These are phyloP conservation scores for Acropternis orthonyx DNA, from an alignment of 2,797 vertebrate species.

Conservation along the genomic window DNA sequence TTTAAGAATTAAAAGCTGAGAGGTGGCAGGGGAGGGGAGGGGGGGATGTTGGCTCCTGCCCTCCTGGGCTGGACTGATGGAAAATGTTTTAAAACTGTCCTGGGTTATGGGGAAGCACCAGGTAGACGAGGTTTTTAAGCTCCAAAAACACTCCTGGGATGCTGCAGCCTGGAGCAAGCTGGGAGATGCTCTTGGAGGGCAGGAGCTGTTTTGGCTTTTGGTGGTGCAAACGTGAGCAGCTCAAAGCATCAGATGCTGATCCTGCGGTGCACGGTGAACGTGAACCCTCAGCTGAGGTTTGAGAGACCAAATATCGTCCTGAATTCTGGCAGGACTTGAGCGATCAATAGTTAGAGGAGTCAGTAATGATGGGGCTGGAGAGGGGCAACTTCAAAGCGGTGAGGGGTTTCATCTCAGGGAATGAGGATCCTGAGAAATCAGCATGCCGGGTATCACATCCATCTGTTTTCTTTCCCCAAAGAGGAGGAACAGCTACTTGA, in stretches of 20 bases:
- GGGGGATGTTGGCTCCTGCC: not conserved
- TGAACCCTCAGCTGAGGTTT: not conserved
- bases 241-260: not conserved
- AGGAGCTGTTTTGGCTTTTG: not conserved
- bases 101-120: not conserved
- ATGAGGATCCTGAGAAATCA: not conserved
- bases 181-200: not conserved
- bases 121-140: not conserved
- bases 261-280: not conserved
- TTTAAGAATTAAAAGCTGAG: slow-evolving; percentile 8
- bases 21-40: not conserved
- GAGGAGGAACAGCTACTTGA: not conserved
- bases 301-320: not conserved
- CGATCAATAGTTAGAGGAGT: not conserved
- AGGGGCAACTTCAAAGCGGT: not conserved
- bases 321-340: not conserved
- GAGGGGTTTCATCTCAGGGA: not conserved
- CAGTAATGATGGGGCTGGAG: not conserved
- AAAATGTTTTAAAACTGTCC: not conserved
- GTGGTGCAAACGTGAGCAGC: not conserved
- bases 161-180: not conserved
- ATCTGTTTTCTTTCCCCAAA: not conserved
- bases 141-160: not conserved
- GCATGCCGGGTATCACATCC: not conserved
- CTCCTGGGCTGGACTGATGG: not conserved